phyloP scores from a whole-genome alignment of 2,888 invertebrate species.

The Clostera curtula region DNA sequence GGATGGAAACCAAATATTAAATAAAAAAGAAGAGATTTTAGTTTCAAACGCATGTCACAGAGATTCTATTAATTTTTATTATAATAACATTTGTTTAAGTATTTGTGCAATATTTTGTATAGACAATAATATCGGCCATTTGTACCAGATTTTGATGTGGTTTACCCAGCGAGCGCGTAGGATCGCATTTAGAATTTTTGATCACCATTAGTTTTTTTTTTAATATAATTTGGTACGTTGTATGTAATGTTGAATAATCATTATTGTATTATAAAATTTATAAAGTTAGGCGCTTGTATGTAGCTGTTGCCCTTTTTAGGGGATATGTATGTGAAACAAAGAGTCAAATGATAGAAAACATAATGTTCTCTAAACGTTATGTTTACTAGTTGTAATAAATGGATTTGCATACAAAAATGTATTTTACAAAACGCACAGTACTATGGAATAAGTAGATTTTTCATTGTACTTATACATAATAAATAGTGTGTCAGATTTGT shows the following conservation, averaged over 20 bases:
- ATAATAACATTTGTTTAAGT: too few relatives aligned
- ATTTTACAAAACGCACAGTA: conserved; percentile 64
- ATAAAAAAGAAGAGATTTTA: too few relatives aligned
- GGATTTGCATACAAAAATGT: conserved; percentile 43
- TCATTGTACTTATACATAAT: conserved; percentile 34
- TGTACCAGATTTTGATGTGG: conserved; percentile 58
- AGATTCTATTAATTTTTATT: too few relatives aligned
- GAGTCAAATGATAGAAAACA: conserved; percentile 23
- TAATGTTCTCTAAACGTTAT: conserved; percentile 20
- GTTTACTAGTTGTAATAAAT: conserved; percentile 45
- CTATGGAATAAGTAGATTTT: conserved; percentile 44
- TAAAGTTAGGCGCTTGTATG: conserved; percentile 43
- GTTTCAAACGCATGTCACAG: too few relatives aligned
- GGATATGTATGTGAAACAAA: conserved; percentile 22
- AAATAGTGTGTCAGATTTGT: conserved; percentile 23
- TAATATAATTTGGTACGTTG: conserved; percentile 50
- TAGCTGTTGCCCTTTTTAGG: conserved; percentile 38
- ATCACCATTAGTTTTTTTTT: conserved; percentile 41
- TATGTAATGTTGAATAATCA: conserved; percentile 44
- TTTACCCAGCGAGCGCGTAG: conserved; percentile 48
- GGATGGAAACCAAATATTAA: too few relatives aligned
- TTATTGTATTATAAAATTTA: conserved; percentile 39
- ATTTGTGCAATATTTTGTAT: too few relatives aligned
- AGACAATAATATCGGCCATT: conserved; percentile 57
- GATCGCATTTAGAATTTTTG: conserved; percentile 45